Conservation (phyloP, 2,888 invertebrate species). For the Creontiades dilutus region DNA sequence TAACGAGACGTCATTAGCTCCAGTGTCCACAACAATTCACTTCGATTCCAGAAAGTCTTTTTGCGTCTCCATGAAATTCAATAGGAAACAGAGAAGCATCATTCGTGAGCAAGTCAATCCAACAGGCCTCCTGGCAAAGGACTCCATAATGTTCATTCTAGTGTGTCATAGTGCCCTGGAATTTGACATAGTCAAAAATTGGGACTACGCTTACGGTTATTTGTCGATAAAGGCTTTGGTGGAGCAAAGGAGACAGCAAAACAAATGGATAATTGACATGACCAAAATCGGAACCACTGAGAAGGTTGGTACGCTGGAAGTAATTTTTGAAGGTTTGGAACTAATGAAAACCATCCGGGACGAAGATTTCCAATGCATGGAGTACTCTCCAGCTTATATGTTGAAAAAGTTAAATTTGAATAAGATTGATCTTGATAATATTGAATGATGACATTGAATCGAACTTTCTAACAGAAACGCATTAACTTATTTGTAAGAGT, state of each 20-base stretch:
- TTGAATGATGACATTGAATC: neutral
- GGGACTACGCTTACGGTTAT: slow-evolving; percentile 24
- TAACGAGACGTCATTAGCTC: slow-evolving; percentile 1
- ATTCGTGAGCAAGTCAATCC: slow-evolving; percentile 17
- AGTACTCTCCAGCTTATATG: neutral
- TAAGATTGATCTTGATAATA: neutral
- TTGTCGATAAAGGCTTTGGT: neutral
- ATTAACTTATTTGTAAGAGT: neutral
- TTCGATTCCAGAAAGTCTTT: slow-evolving; percentile 31
- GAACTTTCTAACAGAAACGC: neutral
- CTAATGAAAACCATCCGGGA: neutral
- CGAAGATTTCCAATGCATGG: slow-evolving; percentile 11
- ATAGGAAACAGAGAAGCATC: slow-evolving; percentile 22
- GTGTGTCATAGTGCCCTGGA: slow-evolving; percentile 33
- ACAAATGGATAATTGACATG: neutral
- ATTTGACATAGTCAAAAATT: slow-evolving; percentile 18
- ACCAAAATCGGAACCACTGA: neutral
- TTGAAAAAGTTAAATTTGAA: neutral
- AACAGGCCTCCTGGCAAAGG: slow-evolving; percentile 34
- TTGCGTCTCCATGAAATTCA: slow-evolving; percentile 15
- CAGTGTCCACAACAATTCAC: neutral
- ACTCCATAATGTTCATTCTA: slow-evolving; percentile 37
- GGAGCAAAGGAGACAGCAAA: neutral
- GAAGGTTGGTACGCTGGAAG: neutral
- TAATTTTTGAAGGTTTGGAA: slow-evolving; percentile 25